Base-by-base conservation (phyloP, 2,888 invertebrate species). In the Orchesellides sinensis region DNA sequence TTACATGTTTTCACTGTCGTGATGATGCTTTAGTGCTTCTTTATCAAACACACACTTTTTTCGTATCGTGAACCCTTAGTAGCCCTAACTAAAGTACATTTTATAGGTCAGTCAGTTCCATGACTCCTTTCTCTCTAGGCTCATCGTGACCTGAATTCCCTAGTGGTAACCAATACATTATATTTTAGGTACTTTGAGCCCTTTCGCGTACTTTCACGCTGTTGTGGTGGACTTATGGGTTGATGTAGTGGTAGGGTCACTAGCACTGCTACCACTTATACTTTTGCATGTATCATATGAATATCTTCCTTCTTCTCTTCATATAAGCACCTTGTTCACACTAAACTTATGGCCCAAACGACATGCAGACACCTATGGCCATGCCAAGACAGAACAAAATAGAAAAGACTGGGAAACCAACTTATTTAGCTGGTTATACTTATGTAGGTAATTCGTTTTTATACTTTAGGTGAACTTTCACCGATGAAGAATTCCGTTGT, bases 141-240 rank as follows among this genome's bases (percentile, higher is more conserved):
- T 78, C 78, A 70, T 61, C 78, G 78, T 78, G 78, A 78, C 78
- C 78, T 70, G 78, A 78, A 78, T 78, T 69, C 78, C 78, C 69
- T 23, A 70, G 61, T 68, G 70, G 70, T 52, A 19, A 66, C 47
- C 40, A 66, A 56, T 54, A 75, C 40, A 27, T 45, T 66, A 66
- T 21, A 74, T 54, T 45, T 32, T 49, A 25, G 10, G 10, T 70
- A 25, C 40, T 56, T 52, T 54, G 19, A 49, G 2, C n/a, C n/a
- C 32, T 8, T 61, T 32, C 32, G 21, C 27, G n/a, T 56, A 54
- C 32, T 29, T n/a, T 32, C 29, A 45, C 12, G 27, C 23, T n/a
- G 49, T 17, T 5, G 17, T 5, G 32, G 47, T 65, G 65, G 47
- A 65, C 65, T 65, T 68, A 6, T 52, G n/a, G n/a, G n/a, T n/a